A percentile compares a stretch with the other conserved stretches of the same genome.
Evolutionary conservation across 2,888 invertebrate species (phyloP).

Genomic region (Phrixothrix hirtus): DNA sequence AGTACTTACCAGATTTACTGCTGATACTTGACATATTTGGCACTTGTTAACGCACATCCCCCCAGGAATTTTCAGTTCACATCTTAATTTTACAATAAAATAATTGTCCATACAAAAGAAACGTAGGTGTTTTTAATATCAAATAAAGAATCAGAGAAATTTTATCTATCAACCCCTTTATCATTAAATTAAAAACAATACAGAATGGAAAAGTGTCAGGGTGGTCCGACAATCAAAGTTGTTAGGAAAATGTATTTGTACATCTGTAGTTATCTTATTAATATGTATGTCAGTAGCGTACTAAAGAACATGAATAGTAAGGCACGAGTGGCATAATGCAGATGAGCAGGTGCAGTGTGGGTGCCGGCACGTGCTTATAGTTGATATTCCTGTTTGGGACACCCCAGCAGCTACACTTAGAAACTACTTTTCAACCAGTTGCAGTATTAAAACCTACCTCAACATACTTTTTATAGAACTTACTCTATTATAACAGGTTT

Average conservation of each 20-base stretch:
- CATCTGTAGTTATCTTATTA: slow-evolving; percentile 17
- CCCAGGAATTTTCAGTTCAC: no score
- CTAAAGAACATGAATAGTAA: slow-evolving; percentile 26
- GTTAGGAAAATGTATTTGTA: slow-evolving; percentile 16
- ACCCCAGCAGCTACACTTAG: slow-evolving; percentile 35
- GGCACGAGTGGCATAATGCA: slow-evolving; percentile 30
- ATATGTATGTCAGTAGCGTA: slow-evolving; percentile 20
- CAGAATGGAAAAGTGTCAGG: not conserved
- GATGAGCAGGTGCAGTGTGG: slow-evolving; percentile 35
- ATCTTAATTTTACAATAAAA: no score
- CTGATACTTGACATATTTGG: no score
- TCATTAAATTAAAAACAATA: no score
- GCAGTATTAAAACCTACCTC: slow-evolving; percentile 41
- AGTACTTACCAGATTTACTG: no score
- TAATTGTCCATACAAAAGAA: no score
- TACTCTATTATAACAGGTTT: slow-evolving; percentile 43
- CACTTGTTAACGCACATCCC: no score
- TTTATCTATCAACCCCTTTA: no score
- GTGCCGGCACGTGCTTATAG: slow-evolving; percentile 33
- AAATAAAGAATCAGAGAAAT: no score
- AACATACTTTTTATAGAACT: slow-evolving; percentile 43
- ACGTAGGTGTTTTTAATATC: no score
- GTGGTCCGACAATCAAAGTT: slow-evolving; percentile 16
- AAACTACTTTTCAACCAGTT: slow-evolving; percentile 33
- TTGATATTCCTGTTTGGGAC: slow-evolving; percentile 42